phyloP scores from a whole-genome alignment of 2,797 vertebrate species.

The Rachycentron canadum region DNA sequence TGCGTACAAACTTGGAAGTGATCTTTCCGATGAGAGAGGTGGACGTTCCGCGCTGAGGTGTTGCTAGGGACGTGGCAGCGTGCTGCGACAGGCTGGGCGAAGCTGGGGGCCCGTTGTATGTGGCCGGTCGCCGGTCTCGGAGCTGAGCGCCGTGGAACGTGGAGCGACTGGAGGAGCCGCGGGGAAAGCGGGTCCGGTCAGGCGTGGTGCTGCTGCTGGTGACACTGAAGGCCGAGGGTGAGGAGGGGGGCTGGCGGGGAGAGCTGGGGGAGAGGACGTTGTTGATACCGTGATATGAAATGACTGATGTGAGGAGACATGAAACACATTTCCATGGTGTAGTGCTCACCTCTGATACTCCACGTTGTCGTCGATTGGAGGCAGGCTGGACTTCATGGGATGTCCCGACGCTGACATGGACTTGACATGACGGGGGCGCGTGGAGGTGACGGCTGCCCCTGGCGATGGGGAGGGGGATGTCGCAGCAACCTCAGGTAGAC shows the following conservation, averaged over 20 bases:
- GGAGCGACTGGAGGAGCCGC: slow-evolving; percentile 92
- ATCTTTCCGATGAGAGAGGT: slow-evolving; percentile 94
- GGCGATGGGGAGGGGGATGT: slow-evolving; percentile 76
- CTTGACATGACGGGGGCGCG: slow-evolving; percentile 93
- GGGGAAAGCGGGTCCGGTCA: slow-evolving; percentile 92
- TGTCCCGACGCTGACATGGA: slow-evolving; percentile 96
- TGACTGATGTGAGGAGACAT: background rate
- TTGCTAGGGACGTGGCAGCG: slow-evolving; percentile 82
- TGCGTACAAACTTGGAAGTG: slow-evolving; percentile 95
- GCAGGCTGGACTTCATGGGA: slow-evolving; percentile 91
- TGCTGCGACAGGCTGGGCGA: slow-evolving; percentile 91
- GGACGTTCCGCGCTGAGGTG: slow-evolving; percentile 89
- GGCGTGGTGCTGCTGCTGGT: slow-evolving; percentile 90
- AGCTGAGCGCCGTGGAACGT: slow-evolving; percentile 96
- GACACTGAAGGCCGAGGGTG: slow-evolving; percentile 93
- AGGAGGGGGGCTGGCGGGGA: slow-evolving; percentile 79
- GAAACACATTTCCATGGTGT: background rate
- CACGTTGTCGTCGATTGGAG: slow-evolving; percentile 92
- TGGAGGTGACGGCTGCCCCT: slow-evolving; percentile 75
- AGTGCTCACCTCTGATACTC: slow-evolving; percentile 88
- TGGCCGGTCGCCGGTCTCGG: slow-evolving; percentile 90
- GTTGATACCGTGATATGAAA: background rate
- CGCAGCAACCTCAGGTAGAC: slow-evolving; percentile 88
- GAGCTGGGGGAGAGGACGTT: slow-evolving; percentile 49
- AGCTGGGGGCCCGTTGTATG: slow-evolving; percentile 93